Base-by-base conservation (phyloP, 2,888 invertebrate species). In the Ennomos erosarius region DNA sequence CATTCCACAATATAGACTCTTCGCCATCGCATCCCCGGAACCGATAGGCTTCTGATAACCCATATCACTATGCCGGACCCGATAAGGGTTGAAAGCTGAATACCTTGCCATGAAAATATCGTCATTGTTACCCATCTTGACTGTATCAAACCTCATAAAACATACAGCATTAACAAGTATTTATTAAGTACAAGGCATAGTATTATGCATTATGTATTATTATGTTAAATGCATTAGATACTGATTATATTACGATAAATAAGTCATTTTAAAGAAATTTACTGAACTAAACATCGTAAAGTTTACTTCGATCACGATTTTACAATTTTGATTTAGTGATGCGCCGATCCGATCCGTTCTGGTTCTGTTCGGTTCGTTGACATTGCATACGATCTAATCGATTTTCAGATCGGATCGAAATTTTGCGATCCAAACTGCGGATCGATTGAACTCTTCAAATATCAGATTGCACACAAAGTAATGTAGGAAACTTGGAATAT, bases 1-100 rank as follows among this genome's bases (percentile, higher is more conserved):
- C 84, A 96, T 94, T 10, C 95, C 94, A 46, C 94, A 94, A 73
- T 96, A 96, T 34, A 96, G 86, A 62, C 94, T 94, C 73, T 93
- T 94, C 69, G 95, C 93, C 72, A 96, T 88, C 9, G 92, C 93
- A 83, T 96, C 94, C 10, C 90, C 92, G 47, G 94, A 91, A n/a
- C 95, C 95, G 1, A 94, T 78, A 10, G 93, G 92, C 37, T 85
- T 89, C 51, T 84, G 89, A 62, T 93, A 91, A 9, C 96, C 95
- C 66, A 94, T 86, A 81, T 96, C 96, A 59, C 95, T 90, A 52
- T 93, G 92, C 51, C 93, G 85, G 58, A 95, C 80, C 88, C 95
- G 94, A 67, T 90, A 88, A 57, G 93, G 93, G 69, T 89, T 93
- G 68, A 92, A 92, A 43, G 90, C 90, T 8, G 92, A 91, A 65